These are phyloP conservation scores for Allobates femoralis DNA, from an alignment of 2,797 vertebrate genomes.

Conservation along the genomic window DNA sequence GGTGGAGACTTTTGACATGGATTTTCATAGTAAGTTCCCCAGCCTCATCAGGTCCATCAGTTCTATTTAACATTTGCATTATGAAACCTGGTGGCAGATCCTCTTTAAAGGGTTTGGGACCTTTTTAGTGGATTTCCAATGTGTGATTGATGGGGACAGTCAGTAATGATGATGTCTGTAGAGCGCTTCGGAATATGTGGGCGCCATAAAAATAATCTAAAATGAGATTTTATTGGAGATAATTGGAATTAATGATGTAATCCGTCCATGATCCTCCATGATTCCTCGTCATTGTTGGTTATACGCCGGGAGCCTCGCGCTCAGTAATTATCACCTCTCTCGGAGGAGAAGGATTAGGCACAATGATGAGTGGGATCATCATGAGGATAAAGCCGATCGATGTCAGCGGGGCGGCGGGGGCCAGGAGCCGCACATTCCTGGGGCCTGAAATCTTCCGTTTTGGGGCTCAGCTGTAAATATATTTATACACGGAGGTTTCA, in stretches of 20 bases:
- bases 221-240: not conserved
- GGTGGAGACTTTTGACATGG: too few species aligned
- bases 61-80: too few species aligned
- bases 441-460: conserved; percentile 33
- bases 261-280: not conserved
- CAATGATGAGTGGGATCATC: conserved; percentile 9
- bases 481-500: conserved; percentile 49
- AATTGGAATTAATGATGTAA: not conserved
- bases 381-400: not conserved
- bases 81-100: too few species aligned
- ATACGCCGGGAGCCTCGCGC: not conserved
- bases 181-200: too few species aligned
- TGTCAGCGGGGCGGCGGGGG: not conserved
- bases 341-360: not conserved
- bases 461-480: conserved; percentile 50
- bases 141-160: too few species aligned
- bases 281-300: not conserved
- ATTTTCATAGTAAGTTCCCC: too few species aligned
- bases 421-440: conserved; percentile 36
- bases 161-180: too few species aligned
- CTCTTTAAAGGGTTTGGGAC: too few species aligned
- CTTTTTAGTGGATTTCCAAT: too few species aligned
- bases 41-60: too few species aligned
- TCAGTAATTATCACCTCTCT: not conserved
- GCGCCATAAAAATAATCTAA: too few species aligned